Evolutionary conservation across 2,797 vertebrate genomes (phyloP), one percentile per base, ranked within the genome.

Genomic region (Anguilla anguilla): DNA sequence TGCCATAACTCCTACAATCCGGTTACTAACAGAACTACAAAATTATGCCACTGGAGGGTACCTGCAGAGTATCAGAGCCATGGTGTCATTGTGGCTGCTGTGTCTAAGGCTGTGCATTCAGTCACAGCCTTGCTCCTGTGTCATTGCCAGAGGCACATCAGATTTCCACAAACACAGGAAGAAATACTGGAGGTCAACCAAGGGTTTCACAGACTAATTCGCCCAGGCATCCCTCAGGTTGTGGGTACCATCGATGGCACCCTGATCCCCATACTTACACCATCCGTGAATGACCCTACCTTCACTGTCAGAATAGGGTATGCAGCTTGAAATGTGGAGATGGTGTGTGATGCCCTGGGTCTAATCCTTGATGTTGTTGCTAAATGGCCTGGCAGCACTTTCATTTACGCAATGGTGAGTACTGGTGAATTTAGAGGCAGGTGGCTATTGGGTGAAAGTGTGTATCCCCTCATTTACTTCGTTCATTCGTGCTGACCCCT

Each of bases 81-180:
- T 28, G 67, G 67, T 22, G 13, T 67, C 64, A 67, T 3, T 31
- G 67, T 72, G 25, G 67, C 2, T 72, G 67, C 67, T 0, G 67
- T 72, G 67, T 72, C 67, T 72, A 72, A 72, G n/a, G n/a, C 67
- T 31, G 67, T 72, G 67, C 67, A 72, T 72, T 72, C 67, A 72
- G 67, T 72, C 67, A 28, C 67, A 28, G 1, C 28, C 67, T 72
- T 72, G 9, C 3, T 72, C 10, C 67, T 72, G 67, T 25, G n/a
- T 72, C n/a, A 72, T 28, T 72, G 28, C 67, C 67, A 31, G 25
- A 28, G 10, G 5, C 28, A 15, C n/a, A 31, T 72, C 11, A 72
- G 67, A 25, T 72, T 72, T 72, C 67, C 67, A 72, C 28, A 25
- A 72, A 31, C 67, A 72, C 25, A 31, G 28, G 67, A 72, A 10